phyloP scores from a whole-genome alignment of 2,113 vertebrate genomes.

The Scartelaos histophorus region DNA sequence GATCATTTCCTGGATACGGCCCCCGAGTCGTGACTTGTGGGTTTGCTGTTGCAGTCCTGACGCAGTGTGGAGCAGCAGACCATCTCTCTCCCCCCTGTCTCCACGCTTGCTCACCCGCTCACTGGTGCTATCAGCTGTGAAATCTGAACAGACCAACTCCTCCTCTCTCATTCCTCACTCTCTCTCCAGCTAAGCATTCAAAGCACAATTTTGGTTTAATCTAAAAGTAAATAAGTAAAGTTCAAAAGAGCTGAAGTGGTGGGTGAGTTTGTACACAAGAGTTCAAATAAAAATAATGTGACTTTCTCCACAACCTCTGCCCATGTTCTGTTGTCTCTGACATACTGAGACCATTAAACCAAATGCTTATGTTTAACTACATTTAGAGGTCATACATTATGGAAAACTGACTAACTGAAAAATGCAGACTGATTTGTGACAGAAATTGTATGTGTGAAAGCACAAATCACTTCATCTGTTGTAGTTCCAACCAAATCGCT shows the following conservation, averaged over 20 bases:
- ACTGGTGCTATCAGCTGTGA: slow-evolving; percentile 49
- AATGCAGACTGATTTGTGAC: no score
- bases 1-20: slow-evolving; percentile 61
- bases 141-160: slow-evolving; percentile 52
- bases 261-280: slow-evolving; percentile 3
- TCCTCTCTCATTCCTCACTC: not conserved
- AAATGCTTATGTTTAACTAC: no score
- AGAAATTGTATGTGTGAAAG: no score
- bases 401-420: no score
- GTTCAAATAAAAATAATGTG: not conserved
- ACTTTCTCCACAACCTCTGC: not conserved
- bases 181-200: not conserved
- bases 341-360: no score
- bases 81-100: slow-evolving; percentile 7
- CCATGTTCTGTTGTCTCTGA: not conserved
- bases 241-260: slow-evolving; percentile 21
- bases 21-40: slow-evolving; percentile 56
- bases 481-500: no score
- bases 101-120: slow-evolving; percentile 37
- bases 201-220: slow-evolving; percentile 37
- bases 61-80: slow-evolving; percentile 25
- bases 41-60: slow-evolving; percentile 51
- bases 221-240: slow-evolving; percentile 19
- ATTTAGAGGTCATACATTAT: no score
- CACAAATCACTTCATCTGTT: no score